Percentiles rank a stretch among this genome's conserved stretches.
Conservation (phyloP, 2,797 vertebrate genomes). For the Esox masquinongy region DNA sequence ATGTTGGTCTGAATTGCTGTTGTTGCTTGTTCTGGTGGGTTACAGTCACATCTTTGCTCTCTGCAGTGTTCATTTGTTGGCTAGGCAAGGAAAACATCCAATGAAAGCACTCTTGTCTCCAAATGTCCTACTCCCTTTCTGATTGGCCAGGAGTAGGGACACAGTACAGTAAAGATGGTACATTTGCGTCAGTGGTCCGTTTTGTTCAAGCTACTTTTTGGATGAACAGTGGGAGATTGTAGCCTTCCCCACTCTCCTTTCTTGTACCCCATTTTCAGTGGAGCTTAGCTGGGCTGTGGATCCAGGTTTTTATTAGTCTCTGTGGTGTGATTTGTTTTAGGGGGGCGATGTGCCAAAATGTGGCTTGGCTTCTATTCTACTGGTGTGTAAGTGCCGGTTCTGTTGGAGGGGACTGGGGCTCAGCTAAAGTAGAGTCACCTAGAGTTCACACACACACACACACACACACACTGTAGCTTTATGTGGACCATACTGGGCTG, state of each 20-base stretch:
- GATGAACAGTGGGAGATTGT: background rate
- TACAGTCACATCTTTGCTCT: background rate
- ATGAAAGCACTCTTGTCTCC: slow-evolving; percentile 43
- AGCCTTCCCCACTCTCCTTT: slow-evolving; percentile 65
- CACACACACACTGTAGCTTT: slow-evolving; percentile 40
- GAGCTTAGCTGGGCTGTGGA: slow-evolving; percentile 54
- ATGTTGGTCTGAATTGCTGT: background rate
- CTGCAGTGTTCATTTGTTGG: slow-evolving; percentile 50
- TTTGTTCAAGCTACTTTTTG: background rate
- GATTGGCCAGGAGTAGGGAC: slow-evolving; percentile 28
- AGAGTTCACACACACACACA: slow-evolving; percentile 44
- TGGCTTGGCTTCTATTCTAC: slow-evolving; percentile 68
- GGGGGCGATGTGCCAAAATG: slow-evolving; percentile 69
- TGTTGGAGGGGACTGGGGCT: slow-evolving; percentile 42
- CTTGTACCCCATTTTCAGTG: slow-evolving; percentile 57
- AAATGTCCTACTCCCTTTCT: slow-evolving; percentile 5
- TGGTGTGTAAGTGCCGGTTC: slow-evolving; percentile 65
- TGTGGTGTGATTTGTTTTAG: slow-evolving; percentile 76
- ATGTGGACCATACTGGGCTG: slow-evolving; percentile 35
- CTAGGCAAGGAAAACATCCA: slow-evolving; percentile 42
- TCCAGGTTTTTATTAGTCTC: slow-evolving; percentile 70
- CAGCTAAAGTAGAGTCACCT: slow-evolving; percentile 60
- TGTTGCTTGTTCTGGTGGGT: background rate
- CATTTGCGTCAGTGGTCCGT: slow-evolving; percentile 39
- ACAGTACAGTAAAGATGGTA: slow-evolving; percentile 28